A percentile compares a stretch with the other conserved stretches of the same genome.
These are phyloP conservation scores for Aphelenchoides fujianensis DNA, from an alignment of 1,140 invertebrate genomes.

Conservation along the genomic window DNA sequence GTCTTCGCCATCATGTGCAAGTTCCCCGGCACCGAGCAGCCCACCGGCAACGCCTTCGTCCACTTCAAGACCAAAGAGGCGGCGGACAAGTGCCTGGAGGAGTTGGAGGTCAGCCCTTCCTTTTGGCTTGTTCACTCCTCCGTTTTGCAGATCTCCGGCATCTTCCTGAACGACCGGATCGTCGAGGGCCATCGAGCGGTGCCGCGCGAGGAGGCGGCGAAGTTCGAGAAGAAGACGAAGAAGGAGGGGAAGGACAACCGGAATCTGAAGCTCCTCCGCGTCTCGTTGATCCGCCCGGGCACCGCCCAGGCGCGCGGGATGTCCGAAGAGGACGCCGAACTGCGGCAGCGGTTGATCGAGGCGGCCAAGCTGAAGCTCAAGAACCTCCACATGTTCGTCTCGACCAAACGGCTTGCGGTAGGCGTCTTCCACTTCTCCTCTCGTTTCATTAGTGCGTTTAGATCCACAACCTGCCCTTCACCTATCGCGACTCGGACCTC, in stretches of 20 bases:
- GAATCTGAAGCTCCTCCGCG: constrained; percentile 43
- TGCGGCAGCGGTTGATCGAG: constrained; percentile 25
- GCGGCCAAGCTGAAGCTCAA: constrained; percentile 48
- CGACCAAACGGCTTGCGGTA: constrained; percentile 46
- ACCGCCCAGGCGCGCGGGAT: constrained; percentile 49
- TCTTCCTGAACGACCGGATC: constrained; percentile 5
- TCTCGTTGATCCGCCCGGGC: constrained; percentile 46
- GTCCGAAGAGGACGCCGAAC: constrained; percentile 50
- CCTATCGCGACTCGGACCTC: constrained; percentile 34
- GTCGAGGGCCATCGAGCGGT: constrained; percentile 47
- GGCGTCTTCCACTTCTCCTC: not conserved
- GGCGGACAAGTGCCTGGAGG: constrained; percentile 45
- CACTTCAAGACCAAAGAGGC: constrained; percentile 44
- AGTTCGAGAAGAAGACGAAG: constrained; percentile 31
- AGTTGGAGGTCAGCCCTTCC: constrained; percentile 33
- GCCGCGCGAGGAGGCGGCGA: constrained; percentile 30
- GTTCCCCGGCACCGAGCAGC: constrained; percentile 48
- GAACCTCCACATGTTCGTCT: constrained; percentile 55
- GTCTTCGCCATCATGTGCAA: constrained; percentile 49
- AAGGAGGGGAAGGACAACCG: constrained; percentile 53
- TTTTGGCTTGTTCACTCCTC: too few relatives aligned
- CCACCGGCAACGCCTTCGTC: constrained; percentile 51
- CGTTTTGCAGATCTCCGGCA: constrained; percentile 20
- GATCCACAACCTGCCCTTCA: constrained; percentile 53
- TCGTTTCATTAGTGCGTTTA: constrained; percentile 25